Base-by-base conservation (phyloP, 2,888 invertebrate species). In the Drosophila paramelanica region DNA sequence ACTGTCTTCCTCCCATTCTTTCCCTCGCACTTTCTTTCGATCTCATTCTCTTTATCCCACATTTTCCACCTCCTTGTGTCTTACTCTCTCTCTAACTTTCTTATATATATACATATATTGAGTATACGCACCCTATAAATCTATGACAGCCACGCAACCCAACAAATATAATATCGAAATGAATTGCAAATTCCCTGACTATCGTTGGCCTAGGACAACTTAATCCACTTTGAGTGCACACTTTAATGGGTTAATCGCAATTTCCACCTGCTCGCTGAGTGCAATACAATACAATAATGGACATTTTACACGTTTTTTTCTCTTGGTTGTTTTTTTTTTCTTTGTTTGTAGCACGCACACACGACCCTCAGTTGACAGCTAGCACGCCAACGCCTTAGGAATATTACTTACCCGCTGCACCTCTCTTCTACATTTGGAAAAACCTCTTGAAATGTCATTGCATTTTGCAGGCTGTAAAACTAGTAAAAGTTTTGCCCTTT, bases 211-310 rank as follows among this genome's bases (percentile, higher is more conserved):
- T 17, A 43, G 41, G 41, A 45, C 53, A 71, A 59, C 56, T 64
- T 57, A 67, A 77, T 68, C 55, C 69, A 72, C 67, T 78, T 64
- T 70, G 62, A 41, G 68, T 51, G 68, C 56, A 42, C 56, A 36
- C 41, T 51, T 77, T 68, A 77, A 77, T 72, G 39, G 81, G 68
- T 80, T 77, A 74, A 86, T 74, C 65, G 67, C 69, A 67, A 73
- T 81, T 71, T 57, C 68, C 79, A 78, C 52, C 79, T 78, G 55
- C 67, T 46, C 58, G 58, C 1, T 39, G 41, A 73, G 42, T 73
- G 74, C 75, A 68, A 58, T 43, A 64, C 73, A 73, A 60, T 77
- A 57, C 50, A 68, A 62, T 68, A 73, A 75, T 64, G 59, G 36
- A 66, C 57, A 58, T 67, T 67, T 61, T 17, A 7, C 11, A 25